phyloP scores from a whole-genome alignment of 2,113 vertebrate genomes.

The Phainopepla nitens region DNA sequence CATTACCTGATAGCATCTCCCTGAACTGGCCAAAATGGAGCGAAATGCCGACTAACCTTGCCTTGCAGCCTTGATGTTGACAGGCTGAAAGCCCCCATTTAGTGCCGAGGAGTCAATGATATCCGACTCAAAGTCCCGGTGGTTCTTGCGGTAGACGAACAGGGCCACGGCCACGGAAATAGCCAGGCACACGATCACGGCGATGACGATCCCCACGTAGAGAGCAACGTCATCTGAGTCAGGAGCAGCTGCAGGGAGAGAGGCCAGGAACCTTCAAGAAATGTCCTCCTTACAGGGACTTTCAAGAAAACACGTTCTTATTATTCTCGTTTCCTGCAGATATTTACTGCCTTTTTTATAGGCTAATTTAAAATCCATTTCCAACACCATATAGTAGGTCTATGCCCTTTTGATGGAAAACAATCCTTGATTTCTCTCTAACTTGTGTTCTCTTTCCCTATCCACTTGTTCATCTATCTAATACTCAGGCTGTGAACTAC shows the following conservation, averaged over 20 bases:
- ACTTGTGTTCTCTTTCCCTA: conserved; percentile 15
- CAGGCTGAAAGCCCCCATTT: conserved; percentile 92
- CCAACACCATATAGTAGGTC: conserved; percentile 53
- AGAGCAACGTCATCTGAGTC: conserved; percentile 90
- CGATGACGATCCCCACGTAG: conserved; percentile 90
- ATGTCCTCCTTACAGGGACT: background rate
- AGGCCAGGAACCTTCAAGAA: background rate
- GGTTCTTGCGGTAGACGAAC: conserved; percentile 93
- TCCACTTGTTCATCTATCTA: background rate
- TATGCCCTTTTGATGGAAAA: conserved; percentile 50
- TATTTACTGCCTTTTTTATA: conserved; percentile 63
- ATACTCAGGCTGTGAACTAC: background rate
- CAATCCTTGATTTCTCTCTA: conserved; percentile 48
- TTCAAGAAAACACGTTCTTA: background rate
- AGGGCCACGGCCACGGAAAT: conserved; percentile 87
- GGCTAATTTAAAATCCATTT: conserved; percentile 67
- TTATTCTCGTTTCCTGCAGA: conserved; percentile 18
- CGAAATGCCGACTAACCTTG: conserved; percentile 77
- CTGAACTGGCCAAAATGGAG: background rate
- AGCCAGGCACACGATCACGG: conserved; percentile 91
- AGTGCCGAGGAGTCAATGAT: conserved; percentile 91
- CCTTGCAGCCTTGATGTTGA: conserved; percentile 92
- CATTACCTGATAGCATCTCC: background rate
- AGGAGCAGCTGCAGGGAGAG: conserved; percentile 79
- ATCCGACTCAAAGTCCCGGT: conserved; percentile 91